Conservation (phyloP, 2,888 invertebrate genomes). For the Frankliniella fusca region DNA sequence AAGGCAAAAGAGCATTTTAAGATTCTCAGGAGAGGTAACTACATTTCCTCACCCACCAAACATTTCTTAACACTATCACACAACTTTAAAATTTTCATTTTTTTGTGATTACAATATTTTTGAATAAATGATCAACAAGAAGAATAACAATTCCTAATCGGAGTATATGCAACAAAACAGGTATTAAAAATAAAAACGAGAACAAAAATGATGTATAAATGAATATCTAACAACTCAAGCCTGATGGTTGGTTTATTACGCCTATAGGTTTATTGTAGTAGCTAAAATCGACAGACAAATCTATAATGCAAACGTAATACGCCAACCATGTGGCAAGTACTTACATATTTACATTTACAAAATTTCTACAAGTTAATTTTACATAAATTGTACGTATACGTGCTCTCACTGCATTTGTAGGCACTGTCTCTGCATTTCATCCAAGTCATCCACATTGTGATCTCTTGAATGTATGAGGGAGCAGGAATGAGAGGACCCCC, state of each 20-base stretch:
- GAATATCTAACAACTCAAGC: conserved; percentile 1
- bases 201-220: background rate
- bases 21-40: too few relatives aligned
- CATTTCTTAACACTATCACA: background rate
- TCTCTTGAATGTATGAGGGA: background rate
- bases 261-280: background rate
- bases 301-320: background rate
- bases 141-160: conserved; percentile 23
- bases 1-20: too few relatives aligned
- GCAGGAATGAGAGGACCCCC: background rate
- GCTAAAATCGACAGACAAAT: too few relatives aligned
- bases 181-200: conserved; percentile 14
- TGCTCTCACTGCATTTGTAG: background rate
- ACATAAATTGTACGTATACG: conserved; percentile 26
- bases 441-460: background rate
- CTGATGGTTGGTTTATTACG: background rate
- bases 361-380: conserved; percentile 12
- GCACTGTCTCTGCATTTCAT: background rate
- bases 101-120: background rate
- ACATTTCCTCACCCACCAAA: too few relatives aligned
- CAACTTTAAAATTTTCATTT: background rate
- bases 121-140: conserved; percentile 24
- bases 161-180: conserved; percentile 11
- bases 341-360: conserved; percentile 21
- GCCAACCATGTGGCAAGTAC: background rate